Conservation (phyloP, 2,888 invertebrate genomes). For the Lochmaea crataegi region DNA sequence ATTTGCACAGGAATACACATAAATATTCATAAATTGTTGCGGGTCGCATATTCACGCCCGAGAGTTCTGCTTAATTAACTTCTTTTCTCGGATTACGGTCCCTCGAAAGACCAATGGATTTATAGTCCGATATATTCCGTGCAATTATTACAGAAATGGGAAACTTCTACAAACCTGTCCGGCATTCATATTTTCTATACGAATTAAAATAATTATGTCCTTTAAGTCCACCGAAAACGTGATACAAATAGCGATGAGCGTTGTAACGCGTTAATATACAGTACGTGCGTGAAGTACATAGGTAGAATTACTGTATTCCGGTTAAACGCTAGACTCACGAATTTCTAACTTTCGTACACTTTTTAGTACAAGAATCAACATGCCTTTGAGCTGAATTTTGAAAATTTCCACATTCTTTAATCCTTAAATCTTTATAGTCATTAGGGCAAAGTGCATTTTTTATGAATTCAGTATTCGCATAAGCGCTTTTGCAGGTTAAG, state of each 20-base stretch:
- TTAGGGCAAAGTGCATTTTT: too few species aligned
- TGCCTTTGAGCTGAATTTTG: too few species aligned
- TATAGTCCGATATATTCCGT: background rate
- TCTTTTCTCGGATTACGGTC: conserved; percentile 22
- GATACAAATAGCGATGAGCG: background rate
- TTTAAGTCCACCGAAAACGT: background rate
- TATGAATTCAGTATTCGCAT: too few species aligned
- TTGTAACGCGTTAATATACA: background rate
- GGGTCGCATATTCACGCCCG: conserved; percentile 20
- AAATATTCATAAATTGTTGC: conserved; percentile 36
- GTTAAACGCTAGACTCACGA: too few species aligned
- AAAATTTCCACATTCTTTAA: too few species aligned
- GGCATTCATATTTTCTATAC: background rate
- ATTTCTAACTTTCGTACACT: too few species aligned
- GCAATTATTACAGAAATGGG: background rate
- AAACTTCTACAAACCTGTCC: background rate
- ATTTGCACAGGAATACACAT: conserved; percentile 33
- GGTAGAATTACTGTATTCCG: background rate
- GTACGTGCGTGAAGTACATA: background rate
- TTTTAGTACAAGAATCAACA: too few species aligned
- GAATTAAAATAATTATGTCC: background rate
- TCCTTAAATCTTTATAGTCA: too few species aligned
- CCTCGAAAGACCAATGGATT: conserved; percentile 5
- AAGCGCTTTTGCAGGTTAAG: too few species aligned
- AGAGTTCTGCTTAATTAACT: conserved; percentile 32